phyloP scores from a whole-genome alignment of 2,113 vertebrate genomes.

The Xyliphius kryptos region DNA sequence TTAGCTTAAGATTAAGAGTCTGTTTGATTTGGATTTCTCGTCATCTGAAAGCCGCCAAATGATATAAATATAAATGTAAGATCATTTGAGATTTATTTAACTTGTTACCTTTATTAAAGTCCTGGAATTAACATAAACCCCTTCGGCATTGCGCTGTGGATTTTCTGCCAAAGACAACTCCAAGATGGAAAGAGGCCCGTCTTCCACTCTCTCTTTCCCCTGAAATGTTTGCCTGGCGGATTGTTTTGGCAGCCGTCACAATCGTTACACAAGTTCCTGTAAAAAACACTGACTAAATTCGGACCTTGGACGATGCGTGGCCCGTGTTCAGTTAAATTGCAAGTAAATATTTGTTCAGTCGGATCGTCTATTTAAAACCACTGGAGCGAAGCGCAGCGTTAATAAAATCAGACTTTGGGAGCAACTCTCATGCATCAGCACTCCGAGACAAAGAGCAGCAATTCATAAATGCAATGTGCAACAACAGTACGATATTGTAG shows the following conservation, averaged over 20 bases:
- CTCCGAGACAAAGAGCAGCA: neutral
- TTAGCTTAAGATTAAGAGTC: too few relatives aligned
- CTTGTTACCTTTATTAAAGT: slow-evolving; percentile 1
- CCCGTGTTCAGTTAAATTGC: slow-evolving; percentile 4
- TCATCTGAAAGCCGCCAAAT: neutral
- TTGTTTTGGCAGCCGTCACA: slow-evolving; percentile 15
- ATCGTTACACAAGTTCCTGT: slow-evolving; percentile 15
- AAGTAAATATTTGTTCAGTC: slow-evolving; percentile 12
- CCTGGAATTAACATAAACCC: neutral
- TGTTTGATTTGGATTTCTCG: neutral
- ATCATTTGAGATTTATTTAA: slow-evolving; percentile 8
- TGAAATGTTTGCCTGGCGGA: slow-evolving; percentile 13
- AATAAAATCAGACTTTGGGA: neutral
- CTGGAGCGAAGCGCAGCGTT: neutral
- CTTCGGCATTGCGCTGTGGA: neutral
- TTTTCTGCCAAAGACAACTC: neutral
- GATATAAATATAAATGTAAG: neutral
- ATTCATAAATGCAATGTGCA: too few relatives aligned
- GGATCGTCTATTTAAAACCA: neutral
- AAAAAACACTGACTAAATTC: neutral
- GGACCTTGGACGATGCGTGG: slow-evolving; percentile 17
- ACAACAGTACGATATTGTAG: too few relatives aligned
- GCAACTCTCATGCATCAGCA: neutral
- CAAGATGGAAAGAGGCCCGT: neutral
- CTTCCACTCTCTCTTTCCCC: neutral